Base-by-base conservation (phyloP, 2,113 vertebrate species). In the Pterocles burchelli region DNA sequence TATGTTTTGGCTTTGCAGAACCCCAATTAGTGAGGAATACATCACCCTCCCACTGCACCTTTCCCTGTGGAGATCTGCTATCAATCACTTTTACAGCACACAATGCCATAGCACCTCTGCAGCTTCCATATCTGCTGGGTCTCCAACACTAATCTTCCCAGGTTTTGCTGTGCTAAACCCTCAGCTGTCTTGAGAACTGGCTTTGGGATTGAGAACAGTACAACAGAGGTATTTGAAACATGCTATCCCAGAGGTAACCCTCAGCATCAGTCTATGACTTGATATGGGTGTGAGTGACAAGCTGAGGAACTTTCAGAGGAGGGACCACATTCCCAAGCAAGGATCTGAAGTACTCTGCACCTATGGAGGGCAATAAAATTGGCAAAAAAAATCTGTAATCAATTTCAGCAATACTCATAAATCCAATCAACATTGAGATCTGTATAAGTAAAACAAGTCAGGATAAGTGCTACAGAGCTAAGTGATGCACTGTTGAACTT, bases 341-440 rank as follows among this genome's bases (percentile, higher is more conserved):
- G 21, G 38, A 78, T 68, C 58, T 72, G 71, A 61, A 66, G 20
- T 76, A 70, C n/a, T 71, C 49, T 52, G 20, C 62, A 89, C 83
- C 33, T 84, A 4, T 31, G 45, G 71, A 96, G 89, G 82, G 85
- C 68, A 71, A 85, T 52, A 67, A 43, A 95, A 72, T 63, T 26
- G 94, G 72, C 76, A 94, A 79, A 87, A 94, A 82, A 79, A 24
- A 9, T 12, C 85, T 84, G 81, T 59, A 41, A 43, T 95, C 65
- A 95, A 38, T 80, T 55, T 46, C 26, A 89, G 66, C 73, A 88
- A 75, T 87, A 74, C 87, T 85, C 25, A 63, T 65, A 78, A 91
- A 95, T 49, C 46, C 43, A 83, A 70, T 88, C 57, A 84, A 71
- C 26, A 46, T 4, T 58, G 80, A 94, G 63, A 28, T 63, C 5